phyloP scores from a whole-genome alignment of 2,797 vertebrate species.

The Brachyalestes nurse region DNA sequence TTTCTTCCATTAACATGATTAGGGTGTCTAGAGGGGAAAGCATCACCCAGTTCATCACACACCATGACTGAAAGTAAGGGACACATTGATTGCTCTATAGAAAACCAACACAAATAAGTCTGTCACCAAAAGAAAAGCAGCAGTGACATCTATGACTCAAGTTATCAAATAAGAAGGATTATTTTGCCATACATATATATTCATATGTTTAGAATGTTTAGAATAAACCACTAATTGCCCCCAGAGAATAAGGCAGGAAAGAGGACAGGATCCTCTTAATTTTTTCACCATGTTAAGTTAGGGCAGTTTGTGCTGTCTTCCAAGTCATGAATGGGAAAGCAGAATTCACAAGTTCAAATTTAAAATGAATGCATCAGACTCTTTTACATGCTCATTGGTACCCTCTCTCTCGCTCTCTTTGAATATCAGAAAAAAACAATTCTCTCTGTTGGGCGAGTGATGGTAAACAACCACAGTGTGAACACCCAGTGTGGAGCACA shows the following conservation, averaged over 20 bases:
- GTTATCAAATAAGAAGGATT: background rate
- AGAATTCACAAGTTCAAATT: conserved; percentile 28
- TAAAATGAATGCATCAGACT: conserved; percentile 36
- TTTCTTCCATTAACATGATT: conserved; percentile 63
- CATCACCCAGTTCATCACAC: conserved; percentile 30
- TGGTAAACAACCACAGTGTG: background rate
- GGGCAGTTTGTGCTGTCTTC: conserved; percentile 14
- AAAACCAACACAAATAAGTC: background rate
- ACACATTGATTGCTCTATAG: background rate
- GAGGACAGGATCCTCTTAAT: conserved; percentile 55
- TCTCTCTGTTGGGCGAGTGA: conserved; percentile 11
- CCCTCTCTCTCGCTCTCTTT: conserved; percentile 9
- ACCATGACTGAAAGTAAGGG: background rate
- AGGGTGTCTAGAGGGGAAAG: conserved; percentile 48
- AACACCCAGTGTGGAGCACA: background rate
- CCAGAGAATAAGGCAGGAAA: conserved; percentile 57
- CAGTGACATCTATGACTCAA: background rate
- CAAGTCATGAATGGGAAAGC: conserved; percentile 36
- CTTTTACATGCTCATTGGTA: background rate
- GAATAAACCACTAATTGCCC: conserved; percentile 55
- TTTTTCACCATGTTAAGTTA: conserved; percentile 62
- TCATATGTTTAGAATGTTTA: conserved; percentile 46
- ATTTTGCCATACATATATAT: conserved; percentile 32
- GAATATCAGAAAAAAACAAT: conserved; percentile 23
- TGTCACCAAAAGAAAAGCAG: background rate